These are phyloP conservation scores for Centropyge bicolor DNA, from an alignment of 2,797 vertebrate species.

Conservation along the genomic window DNA sequence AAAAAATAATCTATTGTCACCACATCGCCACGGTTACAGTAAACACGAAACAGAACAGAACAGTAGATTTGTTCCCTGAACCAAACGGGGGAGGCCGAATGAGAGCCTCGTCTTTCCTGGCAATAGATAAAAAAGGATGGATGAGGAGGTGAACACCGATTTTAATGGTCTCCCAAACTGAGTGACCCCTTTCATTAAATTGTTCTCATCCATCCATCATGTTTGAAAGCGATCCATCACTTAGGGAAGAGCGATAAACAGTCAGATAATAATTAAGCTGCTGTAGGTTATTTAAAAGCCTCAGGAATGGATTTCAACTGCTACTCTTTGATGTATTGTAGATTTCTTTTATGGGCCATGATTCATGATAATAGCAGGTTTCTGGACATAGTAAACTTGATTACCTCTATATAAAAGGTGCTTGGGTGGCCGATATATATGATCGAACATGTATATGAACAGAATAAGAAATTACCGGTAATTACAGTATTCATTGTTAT, in stretches of 20 bases:
- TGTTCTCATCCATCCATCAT: conserved; percentile 40
- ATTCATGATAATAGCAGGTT: not conserved
- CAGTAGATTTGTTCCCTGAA: conserved; percentile 23
- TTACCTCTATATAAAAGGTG: not conserved
- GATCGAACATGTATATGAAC: too few species aligned
- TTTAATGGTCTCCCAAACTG: conserved; percentile 27
- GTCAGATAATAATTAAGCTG: conserved; percentile 21
- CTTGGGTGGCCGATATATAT: too few species aligned
- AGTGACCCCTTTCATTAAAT: conserved; percentile 34
- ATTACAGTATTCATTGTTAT: not conserved
- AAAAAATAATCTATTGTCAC: conserved; percentile 36
- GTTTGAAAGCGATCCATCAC: conserved; percentile 39
- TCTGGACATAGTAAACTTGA: not conserved
- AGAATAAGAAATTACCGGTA: not conserved
- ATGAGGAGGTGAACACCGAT: conserved; percentile 31
- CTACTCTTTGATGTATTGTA: conserved; percentile 5
- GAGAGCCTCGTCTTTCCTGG: not conserved
- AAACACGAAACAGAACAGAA: not conserved
- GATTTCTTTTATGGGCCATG: conserved; percentile 17
- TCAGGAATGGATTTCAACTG: conserved; percentile 15
- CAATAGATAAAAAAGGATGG: conserved; percentile 22
- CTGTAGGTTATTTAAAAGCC: conserved; percentile 24
- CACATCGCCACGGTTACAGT: not conserved
- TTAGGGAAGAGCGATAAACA: conserved; percentile 28
- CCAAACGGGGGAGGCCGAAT: not conserved